Base-by-base conservation (phyloP, 92 coral and sea anemone genomes). In the Virgularia gustaviana region DNA sequence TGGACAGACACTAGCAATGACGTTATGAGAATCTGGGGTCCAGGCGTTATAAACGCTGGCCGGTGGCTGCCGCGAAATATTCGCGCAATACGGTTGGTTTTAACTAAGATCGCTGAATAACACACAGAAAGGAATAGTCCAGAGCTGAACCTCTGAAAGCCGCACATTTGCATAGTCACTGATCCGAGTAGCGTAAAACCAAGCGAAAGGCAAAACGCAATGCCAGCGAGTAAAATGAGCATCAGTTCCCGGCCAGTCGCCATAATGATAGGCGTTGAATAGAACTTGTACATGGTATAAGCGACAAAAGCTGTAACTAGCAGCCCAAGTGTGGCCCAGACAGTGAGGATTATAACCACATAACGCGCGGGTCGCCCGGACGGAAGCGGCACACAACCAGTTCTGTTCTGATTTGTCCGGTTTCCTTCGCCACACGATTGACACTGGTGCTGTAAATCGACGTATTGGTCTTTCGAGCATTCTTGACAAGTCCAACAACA, bases 241-340 rank as follows among this genome's bases (percentile, higher is more conserved):
- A 91, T 85, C 16, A 94, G 92, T 77, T 94, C 99, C 45, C 99
- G 86, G 39, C 99, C 99, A 2, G 99, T 89, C n/a, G 99, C 99
- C 86, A 89, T 94, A 22, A 94, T 87, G 18, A 94, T 76, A 6
- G 99, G 99, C 15, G 99, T 94, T 38, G 88, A 83, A n/a, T 72
- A 79, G 58, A 86, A 80, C 72, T 71, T 72, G 71, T 65, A 31
- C 73, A 94, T 85, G 23, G 84, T 73, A 0, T 58, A 70, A 18
- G 78, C 77, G 10, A 89, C 90, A 0, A 72, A 36, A 12, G 72
- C 36, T 19, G 88, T 85, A 57, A 77, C 70, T 34, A 89, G 53
- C 41, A 94, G 79, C 5, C 99, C 99, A 2, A 87, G 57, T 9
- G 83, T 73, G 1, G 90, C 87, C 30, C 79, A 87, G 10, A 81